A percentile compares a stretch with the other conserved stretches of the same genome.
Conservation (phyloP, 2,888 invertebrate genomes). For the Tholera decimalis region DNA sequence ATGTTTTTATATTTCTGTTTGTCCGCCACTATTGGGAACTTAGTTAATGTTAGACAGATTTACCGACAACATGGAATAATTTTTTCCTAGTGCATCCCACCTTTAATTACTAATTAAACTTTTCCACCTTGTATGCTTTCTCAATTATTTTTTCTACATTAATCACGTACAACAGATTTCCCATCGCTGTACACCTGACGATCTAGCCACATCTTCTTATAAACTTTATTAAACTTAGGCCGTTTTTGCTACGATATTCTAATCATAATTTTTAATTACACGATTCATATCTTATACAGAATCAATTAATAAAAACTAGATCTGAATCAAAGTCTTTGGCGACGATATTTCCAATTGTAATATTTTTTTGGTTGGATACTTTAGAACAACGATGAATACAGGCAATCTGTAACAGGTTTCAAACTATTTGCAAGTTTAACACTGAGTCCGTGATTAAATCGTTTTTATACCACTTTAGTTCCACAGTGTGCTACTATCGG, state of each 20-base stretch:
- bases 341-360: conserved; percentile 48
- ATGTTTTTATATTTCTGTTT: background rate
- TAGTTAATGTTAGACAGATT: background rate
- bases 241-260: conserved; percentile 18
- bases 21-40: background rate
- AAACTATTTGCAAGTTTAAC: conserved; percentile 66
- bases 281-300: conserved; percentile 44
- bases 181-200: conserved; percentile 20
- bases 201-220: background rate
- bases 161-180: conserved; percentile 5
- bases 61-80: background rate
- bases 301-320: conserved; percentile 49
- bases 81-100: background rate
- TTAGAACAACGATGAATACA: conserved; percentile 69
- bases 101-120: background rate
- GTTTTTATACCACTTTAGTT: conserved; percentile 75
- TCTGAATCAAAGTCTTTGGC: conserved; percentile 35
- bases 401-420: conserved; percentile 63
- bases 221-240: background rate
- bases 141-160: background rate
- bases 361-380: conserved; percentile 60
- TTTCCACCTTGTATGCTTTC: background rate
- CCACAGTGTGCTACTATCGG: conserved; percentile 4
- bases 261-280: conserved; percentile 55
- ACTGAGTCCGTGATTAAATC: conserved; percentile 80